These are phyloP conservation scores for Anthoscopus minutus DNA, from an alignment of 2,113 vertebrate genomes.

Conservation along the genomic window DNA sequence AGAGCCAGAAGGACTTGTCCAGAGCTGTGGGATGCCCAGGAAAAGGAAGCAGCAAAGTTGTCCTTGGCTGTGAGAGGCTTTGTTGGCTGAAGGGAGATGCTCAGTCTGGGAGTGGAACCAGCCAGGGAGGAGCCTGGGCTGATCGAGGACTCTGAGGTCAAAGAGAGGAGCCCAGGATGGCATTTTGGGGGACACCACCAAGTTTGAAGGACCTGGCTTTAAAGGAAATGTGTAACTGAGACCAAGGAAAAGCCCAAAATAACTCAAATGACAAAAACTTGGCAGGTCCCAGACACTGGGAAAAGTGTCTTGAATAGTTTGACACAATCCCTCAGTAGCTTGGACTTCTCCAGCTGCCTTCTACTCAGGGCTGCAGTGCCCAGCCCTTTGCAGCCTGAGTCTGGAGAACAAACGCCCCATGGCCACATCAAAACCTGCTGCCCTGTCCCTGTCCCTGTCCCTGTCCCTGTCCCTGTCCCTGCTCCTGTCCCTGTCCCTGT, in stretches of 20 bases:
- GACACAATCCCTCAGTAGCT: not conserved
- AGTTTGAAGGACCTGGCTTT: not conserved
- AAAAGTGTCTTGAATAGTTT: not conserved
- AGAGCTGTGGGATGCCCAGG: not conserved
- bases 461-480: not conserved
- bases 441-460: not conserved
- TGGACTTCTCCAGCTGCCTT: not conserved
- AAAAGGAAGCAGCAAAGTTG: not conserved
- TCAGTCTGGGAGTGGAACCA: not conserved
- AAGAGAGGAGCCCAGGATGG: not conserved
- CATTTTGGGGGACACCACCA: rapidly evolving
- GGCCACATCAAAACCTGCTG: not conserved
- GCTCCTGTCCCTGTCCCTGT: not conserved
- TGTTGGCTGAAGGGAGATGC: not conserved
- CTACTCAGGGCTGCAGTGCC: not conserved
- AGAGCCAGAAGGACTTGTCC: not conserved
- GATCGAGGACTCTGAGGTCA: not conserved
- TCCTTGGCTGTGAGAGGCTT: not conserved
- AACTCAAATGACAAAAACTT: not conserved
- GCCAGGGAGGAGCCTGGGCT: not conserved
- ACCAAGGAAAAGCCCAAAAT: not conserved
- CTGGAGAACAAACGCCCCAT: not conserved
- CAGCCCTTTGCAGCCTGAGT: not conserved
- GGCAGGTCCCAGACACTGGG: not conserved
- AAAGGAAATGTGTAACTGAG: not conserved